Conservation (phyloP, 2,888 invertebrate species). For the Melinaea marsaeus region DNA sequence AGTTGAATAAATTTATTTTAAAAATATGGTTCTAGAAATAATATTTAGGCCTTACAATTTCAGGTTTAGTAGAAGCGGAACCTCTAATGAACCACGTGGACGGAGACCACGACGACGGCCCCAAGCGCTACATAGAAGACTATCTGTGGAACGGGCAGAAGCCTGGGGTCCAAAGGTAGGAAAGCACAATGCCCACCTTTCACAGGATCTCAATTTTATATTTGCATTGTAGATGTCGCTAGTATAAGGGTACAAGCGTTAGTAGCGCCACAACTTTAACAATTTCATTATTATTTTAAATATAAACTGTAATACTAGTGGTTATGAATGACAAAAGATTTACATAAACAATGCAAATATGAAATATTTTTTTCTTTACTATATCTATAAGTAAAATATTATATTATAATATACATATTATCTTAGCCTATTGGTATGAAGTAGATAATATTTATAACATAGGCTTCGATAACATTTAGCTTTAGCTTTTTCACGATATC, state of each 20-base stretch:
- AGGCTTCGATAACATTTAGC: slow-evolving; percentile 34
- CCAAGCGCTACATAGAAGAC: slow-evolving; percentile 71
- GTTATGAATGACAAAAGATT: background rate
- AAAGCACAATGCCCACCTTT: slow-evolving; percentile 7
- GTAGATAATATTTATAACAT: slow-evolving; percentile 15
- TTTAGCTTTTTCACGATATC: slow-evolving; percentile 53
- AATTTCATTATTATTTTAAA: slow-evolving; percentile 4
- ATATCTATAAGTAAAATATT: background rate
- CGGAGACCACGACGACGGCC: slow-evolving; percentile 68
- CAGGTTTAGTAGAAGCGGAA: slow-evolving; percentile 83
- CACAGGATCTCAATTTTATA: background rate
- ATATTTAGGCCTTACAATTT: slow-evolving; percentile 35
- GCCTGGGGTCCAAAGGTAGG: slow-evolving; percentile 69
- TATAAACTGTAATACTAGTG: background rate
- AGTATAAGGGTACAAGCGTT: too few species aligned
- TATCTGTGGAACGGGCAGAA: slow-evolving; percentile 74
- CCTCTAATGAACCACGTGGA: slow-evolving; percentile 84
- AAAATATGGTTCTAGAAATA: background rate
- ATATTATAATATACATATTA: background rate
- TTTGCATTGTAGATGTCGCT: slow-evolving; percentile 1
- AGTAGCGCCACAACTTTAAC: too few species aligned
- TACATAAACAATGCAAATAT: slow-evolving; percentile 16
- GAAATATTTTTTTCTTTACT: slow-evolving; percentile 11
- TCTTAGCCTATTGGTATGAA: slow-evolving; percentile 16
- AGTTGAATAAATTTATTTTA: background rate